Base-by-base conservation (phyloP, 2,888 invertebrate species). In the Rhagium mordax region DNA sequence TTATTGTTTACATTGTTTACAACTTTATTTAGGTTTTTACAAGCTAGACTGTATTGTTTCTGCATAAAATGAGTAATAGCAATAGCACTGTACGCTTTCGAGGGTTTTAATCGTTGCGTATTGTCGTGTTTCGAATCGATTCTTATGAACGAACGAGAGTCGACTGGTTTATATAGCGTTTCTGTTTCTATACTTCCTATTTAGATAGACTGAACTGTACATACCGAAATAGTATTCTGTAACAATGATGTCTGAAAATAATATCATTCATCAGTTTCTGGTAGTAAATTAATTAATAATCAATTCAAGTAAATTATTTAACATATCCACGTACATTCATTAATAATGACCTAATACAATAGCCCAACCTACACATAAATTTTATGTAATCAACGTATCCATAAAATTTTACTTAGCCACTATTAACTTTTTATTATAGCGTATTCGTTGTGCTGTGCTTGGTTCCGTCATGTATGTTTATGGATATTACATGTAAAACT, bases 341-440 rank as follows among this genome's bases (percentile, higher is more conserved):
- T 15, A 59, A 33, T 59, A n/a, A 16, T 59, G 59, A 59, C 59
- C 59, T 59, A 59, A 59, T 59, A 53, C 59, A 59, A 59, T 33
- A 15, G 24, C n/a, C 15, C 27, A 59, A 33, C 20, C 24, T 20
- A 57, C 59, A 59, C 33, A 59, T 15, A 59, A 59, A 33, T 29
- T 33, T 29, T 59, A 59, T 16, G 59, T 59, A 59, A 59, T 15
- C 8, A 59, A 29, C 16, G 59, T 59, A 59, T 29, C 29, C 6
- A 59, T 59, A 59, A 59, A 59, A 29, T 59, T 29, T 15, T 16
- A 29, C 29, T 57, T 57, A 27, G 27, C 13, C 20, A 53, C 20
- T 53, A 53, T 53, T 20, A 13, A 53, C 20, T 18, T 21, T 53
- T 53, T 53, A 53, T 53, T 53, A 33, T 33, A 33, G 10, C n/a